These are phyloP conservation scores for Plectropomus leopardus DNA, from an alignment of 2,113 vertebrate genomes.

Conservation along the genomic window DNA sequence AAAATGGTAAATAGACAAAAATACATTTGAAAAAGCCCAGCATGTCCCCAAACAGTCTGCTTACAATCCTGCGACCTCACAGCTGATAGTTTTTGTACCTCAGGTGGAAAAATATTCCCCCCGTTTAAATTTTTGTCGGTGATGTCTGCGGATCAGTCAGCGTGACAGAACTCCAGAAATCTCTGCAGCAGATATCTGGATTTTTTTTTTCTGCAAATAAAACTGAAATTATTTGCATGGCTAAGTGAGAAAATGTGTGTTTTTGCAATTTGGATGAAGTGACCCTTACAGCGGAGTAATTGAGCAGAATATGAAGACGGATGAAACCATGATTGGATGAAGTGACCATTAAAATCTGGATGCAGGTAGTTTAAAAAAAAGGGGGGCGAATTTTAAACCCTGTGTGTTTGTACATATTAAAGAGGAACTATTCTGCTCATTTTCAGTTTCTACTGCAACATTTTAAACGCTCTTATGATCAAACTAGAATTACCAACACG, in stretches of 20 bases:
- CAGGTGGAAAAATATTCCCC: background rate
- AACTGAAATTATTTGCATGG: conserved; percentile 51
- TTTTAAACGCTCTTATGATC: no score
- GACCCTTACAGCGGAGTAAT: conserved; percentile 57
- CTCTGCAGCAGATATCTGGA: background rate
- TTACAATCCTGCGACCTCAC: conserved; percentile 15
- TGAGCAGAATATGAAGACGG: conserved; percentile 54
- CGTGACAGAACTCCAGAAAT: background rate
- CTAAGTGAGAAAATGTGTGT: conserved; percentile 54
- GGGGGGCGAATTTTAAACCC: background rate
- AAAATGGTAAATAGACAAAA: background rate
- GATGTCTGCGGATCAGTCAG: background rate
- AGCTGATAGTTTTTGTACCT: background rate
- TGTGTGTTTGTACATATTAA: no score
- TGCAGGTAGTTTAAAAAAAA: conserved; percentile 2
- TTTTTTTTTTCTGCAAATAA: conserved; percentile 31
- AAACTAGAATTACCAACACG: no score
- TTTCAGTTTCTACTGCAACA: no score
- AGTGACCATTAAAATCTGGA: conserved; percentile 9
- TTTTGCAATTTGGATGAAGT: conserved; percentile 47
- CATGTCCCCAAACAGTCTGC: background rate
- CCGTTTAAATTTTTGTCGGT: background rate
- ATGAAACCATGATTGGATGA: conserved; percentile 36
- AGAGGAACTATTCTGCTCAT: no score
- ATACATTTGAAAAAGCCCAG: background rate